Percentiles rank a stretch among this genome's conserved stretches.
Evolutionary conservation across 2,113 vertebrate genomes (phyloP).

Genomic region (Haliaeetus leucogaster): DNA sequence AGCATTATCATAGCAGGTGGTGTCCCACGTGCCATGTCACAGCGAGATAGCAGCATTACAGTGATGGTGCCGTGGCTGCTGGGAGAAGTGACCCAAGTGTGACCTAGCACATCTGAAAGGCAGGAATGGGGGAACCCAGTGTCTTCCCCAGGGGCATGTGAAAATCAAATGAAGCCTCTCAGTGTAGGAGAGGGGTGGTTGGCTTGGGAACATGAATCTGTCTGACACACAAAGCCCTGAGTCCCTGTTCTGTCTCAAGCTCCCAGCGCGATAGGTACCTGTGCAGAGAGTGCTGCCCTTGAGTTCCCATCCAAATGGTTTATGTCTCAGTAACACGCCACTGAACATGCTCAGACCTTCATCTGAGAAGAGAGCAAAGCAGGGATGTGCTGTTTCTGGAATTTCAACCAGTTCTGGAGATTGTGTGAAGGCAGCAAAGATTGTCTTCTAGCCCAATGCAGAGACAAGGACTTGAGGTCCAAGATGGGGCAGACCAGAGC

Average conservation of each 20-base stretch:
- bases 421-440: background rate
- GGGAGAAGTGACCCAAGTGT: background rate
- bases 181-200: background rate
- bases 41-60: fast-evolving
- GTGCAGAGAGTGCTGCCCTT: background rate
- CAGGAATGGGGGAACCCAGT: background rate
- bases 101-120: background rate
- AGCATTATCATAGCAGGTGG: background rate
- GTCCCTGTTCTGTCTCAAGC: background rate
- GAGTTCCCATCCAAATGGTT: background rate
- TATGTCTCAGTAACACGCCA: background rate
- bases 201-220: background rate
- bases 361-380: background rate
- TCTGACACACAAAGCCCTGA: background rate
- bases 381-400: background rate
- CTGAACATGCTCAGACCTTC: background rate
- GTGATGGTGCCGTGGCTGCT: background rate
- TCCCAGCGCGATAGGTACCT: background rate
- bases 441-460: background rate
- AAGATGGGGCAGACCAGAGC: background rate
- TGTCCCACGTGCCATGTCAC: background rate
- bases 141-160: background rate
- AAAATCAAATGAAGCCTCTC: background rate
- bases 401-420: background rate
- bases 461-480: background rate